Percentiles rank a stretch among this genome's conserved stretches.
Conservation (phyloP, 2,113 vertebrate genomes). For the Neotragus moschatus region DNA sequence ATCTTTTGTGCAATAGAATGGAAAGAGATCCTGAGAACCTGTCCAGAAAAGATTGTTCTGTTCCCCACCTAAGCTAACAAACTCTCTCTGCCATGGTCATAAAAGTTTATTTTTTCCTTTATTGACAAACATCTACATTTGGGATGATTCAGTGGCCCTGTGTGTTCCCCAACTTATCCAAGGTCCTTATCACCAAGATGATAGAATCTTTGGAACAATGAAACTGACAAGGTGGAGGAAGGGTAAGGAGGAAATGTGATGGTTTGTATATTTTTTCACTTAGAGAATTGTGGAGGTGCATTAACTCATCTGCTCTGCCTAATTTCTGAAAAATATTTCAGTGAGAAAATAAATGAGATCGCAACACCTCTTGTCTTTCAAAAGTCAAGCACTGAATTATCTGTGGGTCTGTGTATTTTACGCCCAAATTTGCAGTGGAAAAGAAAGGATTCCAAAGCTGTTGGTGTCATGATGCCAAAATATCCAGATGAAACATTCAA, state of each 20-base stretch:
- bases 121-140: background rate
- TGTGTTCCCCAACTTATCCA: background rate
- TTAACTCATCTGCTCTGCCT: background rate
- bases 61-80: background rate
- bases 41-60: background rate
- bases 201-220: background rate
- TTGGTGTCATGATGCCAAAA: background rate
- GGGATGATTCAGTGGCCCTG: background rate
- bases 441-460: background rate
- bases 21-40: background rate
- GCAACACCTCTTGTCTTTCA: background rate
- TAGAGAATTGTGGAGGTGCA: background rate
- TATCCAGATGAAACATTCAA: slow-evolving; percentile 15
- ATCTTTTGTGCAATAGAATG: background rate
- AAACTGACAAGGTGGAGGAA: background rate
- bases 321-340: background rate
- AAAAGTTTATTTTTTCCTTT: background rate
- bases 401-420: background rate
- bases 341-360: background rate
- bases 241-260: background rate
- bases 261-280: background rate
- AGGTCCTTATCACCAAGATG: background rate
- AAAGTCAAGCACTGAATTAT: background rate
- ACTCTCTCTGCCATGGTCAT: background rate
- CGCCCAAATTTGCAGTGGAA: background rate